phyloP scores from a whole-genome alignment of 2,888 invertebrate genomes.

The Andrena minutula region DNA sequence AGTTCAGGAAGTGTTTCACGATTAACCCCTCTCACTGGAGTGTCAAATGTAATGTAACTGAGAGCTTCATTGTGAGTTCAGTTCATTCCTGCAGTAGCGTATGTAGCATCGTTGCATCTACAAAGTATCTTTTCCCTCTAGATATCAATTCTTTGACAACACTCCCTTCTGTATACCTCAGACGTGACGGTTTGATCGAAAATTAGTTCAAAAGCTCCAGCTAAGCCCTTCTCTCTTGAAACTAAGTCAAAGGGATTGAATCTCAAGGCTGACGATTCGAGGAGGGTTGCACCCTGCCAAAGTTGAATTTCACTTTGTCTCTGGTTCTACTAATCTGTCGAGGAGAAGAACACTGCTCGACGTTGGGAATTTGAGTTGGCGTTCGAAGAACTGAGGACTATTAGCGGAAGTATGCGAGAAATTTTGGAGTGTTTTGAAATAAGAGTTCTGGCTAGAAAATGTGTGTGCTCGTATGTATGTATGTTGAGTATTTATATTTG shows the following conservation, averaged over 20 bases:
- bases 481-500: not conserved
- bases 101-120: not conserved
- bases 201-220: not conserved
- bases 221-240: not conserved
- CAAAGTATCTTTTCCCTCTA: not conserved
- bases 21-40: conserved; percentile 17
- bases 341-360: not conserved
- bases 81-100: not conserved
- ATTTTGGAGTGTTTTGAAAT: not conserved
- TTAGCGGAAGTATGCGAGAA: too few species aligned
- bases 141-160: not conserved
- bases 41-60: conserved; percentile 17
- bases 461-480: not conserved
- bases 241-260: conserved; percentile 18
- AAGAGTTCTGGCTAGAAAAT: not conserved
- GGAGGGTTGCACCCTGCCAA: conserved; percentile 4
- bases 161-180: not conserved
- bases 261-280: not conserved
- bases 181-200: not conserved
- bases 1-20: conserved; percentile 14
- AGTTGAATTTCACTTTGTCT: not conserved
- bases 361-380: not conserved
- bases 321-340: not conserved
- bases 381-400: too few species aligned
- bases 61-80: not conserved